Base-by-base conservation (phyloP, 2,113 vertebrate species). In the Lasiurus cinereus region DNA sequence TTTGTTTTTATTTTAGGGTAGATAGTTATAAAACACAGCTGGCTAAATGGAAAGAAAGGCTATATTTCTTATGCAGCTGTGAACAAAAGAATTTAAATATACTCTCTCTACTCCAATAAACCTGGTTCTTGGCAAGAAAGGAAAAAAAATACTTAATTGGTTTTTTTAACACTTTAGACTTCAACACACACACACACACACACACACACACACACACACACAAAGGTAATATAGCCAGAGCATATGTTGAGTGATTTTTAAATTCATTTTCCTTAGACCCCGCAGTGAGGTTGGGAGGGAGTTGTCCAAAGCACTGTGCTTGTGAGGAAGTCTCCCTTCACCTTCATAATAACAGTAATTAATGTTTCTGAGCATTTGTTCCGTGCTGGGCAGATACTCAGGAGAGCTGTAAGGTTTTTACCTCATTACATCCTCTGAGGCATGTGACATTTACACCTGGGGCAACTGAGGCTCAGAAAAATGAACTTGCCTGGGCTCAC, bases 1-100 rank as follows among this genome's bases (percentile, higher is more conserved):
- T 95, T 94, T 94, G 82, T 88, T 95, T 96, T 93, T 74, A 78
- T 83, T 95, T 95, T 93, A 94, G 52, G 39, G 76, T 43, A 94
- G 95, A 86, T 91, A 72, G 77, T 96, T 95, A 90, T 59, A 94
- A 96, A 97, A 95, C 83, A 95, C 91, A 95, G 95, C 93, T 93
- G 95, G 64, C 92, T 89, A 76, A 67, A 16, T 76, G 92, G 72
- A 56, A 74, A 96, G 70, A 56, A 87, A 90, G 54, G 19, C 64
- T 43, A 66, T 76, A 67, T 72, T 95, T 67, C 56, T 89, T 7
- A 56, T 66, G 64, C 48, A 94, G 90, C 96, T 96, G 95, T 70
- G 88, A 83, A 92, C 88, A 92, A 83, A 85, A 76, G 56, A 66
- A 93, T 95, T 95, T 94, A 78, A 96, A 72, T 88, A n/a, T 78